These are phyloP conservation scores for Tapirus terrestris DNA, from an alignment of 2,113 vertebrate species.

Conservation along the genomic window DNA sequence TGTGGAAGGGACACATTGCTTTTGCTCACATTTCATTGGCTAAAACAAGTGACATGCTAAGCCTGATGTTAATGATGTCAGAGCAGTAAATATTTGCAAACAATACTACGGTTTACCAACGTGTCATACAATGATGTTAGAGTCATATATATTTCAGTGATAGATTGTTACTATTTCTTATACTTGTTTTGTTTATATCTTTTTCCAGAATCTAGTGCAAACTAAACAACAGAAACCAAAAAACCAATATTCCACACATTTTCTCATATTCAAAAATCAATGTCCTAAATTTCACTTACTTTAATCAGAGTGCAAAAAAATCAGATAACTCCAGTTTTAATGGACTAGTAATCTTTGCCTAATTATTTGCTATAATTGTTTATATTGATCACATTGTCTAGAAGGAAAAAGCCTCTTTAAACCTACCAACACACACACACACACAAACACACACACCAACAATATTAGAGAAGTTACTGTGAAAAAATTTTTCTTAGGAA, in stretches of 20 bases:
- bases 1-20: background rate
- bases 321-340: background rate
- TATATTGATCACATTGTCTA: background rate
- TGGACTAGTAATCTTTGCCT: background rate
- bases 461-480: background rate
- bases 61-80: background rate
- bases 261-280: background rate
- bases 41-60: background rate
- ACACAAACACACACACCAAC: background rate
- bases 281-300: background rate
- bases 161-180: background rate
- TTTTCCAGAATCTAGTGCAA: background rate
- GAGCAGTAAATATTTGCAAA: background rate
- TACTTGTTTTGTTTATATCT: background rate
- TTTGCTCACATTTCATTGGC: background rate
- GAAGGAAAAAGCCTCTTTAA: background rate
- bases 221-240: background rate
- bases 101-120: accelerated
- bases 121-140: background rate
- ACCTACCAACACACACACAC: background rate
- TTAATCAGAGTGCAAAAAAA: constrained; percentile 1
- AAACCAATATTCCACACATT: background rate
- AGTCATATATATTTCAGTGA: background rate
- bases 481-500: background rate
- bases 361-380: background rate